These are phyloP conservation scores for Galerucella calmariensis DNA, from an alignment of 2,888 invertebrate species.

Conservation along the genomic window DNA sequence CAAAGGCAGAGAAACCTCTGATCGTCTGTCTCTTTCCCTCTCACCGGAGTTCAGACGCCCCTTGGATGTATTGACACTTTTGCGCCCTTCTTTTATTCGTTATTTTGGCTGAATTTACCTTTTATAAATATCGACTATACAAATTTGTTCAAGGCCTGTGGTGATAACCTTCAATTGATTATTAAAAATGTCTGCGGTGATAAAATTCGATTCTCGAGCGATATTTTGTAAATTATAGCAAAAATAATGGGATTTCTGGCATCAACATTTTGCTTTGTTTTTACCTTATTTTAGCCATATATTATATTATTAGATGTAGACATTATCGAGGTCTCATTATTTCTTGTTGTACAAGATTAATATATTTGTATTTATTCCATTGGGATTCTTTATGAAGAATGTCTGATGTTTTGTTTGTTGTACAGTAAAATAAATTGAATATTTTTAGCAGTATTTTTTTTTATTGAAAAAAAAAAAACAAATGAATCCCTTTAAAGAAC, in stretches of 20 bases:
- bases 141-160: not conserved
- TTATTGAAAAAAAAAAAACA: not conserved
- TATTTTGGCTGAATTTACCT: too few relatives aligned
- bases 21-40: too few relatives aligned
- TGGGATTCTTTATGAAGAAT: slow-evolving; percentile 33
- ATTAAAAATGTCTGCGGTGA: not conserved
- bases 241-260: slow-evolving; percentile 29
- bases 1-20: too few relatives aligned
- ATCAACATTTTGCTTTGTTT: not conserved
- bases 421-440: slow-evolving; percentile 46
- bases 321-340: slow-evolving; percentile 37
- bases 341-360: slow-evolving; percentile 44
- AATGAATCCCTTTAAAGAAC: too few relatives aligned
- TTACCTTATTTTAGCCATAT: slow-evolving; percentile 1
- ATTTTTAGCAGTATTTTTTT: slow-evolving; percentile 41
- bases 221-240: slow-evolving; percentile 19
- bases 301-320: slow-evolving; percentile 1
- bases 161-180: not conserved
- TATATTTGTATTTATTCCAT: slow-evolving; percentile 31
- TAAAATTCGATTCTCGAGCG: not conserved
- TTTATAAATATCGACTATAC: too few relatives aligned
- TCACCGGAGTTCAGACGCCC: too few relatives aligned
- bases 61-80: too few relatives aligned
- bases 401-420: slow-evolving; percentile 44
- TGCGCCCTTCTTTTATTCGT: too few relatives aligned